These are phyloP conservation scores for Parus major DNA, from an alignment of 2,113 vertebrate species.

Conservation along the genomic window DNA sequence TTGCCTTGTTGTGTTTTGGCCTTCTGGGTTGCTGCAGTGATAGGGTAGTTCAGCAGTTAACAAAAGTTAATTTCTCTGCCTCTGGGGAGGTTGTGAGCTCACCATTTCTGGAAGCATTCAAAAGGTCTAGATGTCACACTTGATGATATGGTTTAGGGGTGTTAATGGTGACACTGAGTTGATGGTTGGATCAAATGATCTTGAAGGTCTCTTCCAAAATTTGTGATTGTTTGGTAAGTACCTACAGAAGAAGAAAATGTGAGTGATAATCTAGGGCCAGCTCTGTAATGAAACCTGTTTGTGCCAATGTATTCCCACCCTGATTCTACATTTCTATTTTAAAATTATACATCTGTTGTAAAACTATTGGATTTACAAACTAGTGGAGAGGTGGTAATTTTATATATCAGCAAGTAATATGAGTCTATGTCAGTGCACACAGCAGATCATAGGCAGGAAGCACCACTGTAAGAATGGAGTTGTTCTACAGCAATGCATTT, in stretches of 20 bases:
- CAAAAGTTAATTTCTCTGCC: background rate
- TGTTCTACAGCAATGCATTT: background rate
- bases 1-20: background rate
- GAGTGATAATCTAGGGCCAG: background rate
- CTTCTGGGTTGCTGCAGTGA: background rate
- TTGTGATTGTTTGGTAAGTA: background rate
- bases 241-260: background rate
- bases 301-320: background rate
- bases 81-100: background rate
- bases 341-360: background rate
- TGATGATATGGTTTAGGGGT: background rate
- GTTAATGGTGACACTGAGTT: background rate
- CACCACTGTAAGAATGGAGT: background rate
- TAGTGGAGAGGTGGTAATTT: background rate
- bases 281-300: background rate
- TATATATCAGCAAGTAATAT: background rate
- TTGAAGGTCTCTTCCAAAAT: background rate
- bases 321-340: background rate
- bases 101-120: background rate
- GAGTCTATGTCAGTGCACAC: background rate
- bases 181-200: background rate
- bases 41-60: background rate
- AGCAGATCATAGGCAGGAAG: background rate
- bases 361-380: background rate
- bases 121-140: background rate